Percentiles rank a stretch among this genome's conserved stretches.
Evolutionary conservation across 2,113 vertebrate genomes (phyloP).

Genomic region (crab-eating macaque (Macaca fascicularis)): DNA sequence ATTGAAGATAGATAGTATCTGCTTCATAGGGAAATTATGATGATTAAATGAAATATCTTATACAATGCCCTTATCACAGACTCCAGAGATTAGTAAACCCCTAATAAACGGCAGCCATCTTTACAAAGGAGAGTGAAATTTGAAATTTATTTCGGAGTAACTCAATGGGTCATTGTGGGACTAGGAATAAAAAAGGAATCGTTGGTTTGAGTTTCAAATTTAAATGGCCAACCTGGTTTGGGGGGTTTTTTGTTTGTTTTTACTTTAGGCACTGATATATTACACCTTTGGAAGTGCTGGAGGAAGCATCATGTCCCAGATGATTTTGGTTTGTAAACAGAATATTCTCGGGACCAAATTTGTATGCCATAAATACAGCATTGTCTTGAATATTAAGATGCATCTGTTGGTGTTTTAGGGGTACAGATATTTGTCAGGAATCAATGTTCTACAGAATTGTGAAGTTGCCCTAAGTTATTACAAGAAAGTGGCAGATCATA

Average conservation of each 20-base stretch:
- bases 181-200: not conserved
- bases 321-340: constrained; percentile 82
- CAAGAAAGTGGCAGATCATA: constrained; percentile 80
- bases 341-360: constrained; percentile 6
- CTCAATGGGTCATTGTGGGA: not conserved
- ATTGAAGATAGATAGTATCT: not conserved
- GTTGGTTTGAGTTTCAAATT: constrained; percentile 21
- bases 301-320: constrained; percentile 81
- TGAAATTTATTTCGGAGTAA: constrained; percentile 4
- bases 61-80: not conserved
- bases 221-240: not conserved
- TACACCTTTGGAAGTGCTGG: constrained; percentile 82
- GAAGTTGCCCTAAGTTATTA: constrained; percentile 80
- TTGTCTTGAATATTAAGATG: constrained; percentile 50
- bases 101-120: not conserved
- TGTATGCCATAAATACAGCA: not conserved
- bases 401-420: constrained; percentile 74
- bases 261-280: constrained; percentile 79
- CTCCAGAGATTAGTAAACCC: not conserved
- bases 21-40: not conserved
- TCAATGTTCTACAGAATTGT: constrained; percentile 81
- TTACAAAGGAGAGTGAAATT: constrained; percentile 36
- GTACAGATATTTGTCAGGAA: constrained; percentile 81
- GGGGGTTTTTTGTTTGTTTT: not conserved
- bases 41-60: not conserved